Conservation (phyloP, 2,888 invertebrate genomes). For the Acleris holmiana region DNA sequence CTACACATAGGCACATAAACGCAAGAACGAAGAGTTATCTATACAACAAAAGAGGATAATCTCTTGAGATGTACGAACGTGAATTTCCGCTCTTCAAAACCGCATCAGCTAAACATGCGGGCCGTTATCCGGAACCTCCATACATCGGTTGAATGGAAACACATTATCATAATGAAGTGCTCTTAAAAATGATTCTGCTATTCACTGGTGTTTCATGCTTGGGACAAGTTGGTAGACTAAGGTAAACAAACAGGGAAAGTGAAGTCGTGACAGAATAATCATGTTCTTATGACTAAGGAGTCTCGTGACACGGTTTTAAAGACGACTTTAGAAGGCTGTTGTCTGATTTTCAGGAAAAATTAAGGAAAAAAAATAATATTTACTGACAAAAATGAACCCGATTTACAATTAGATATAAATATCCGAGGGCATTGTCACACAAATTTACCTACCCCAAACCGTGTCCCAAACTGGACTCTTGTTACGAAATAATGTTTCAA, state of each 20-base stretch:
- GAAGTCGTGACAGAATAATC: neutral
- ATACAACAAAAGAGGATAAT: constrained; percentile 18
- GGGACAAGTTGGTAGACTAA: neutral
- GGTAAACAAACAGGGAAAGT: neutral
- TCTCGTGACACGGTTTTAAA: neutral
- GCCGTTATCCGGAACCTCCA: constrained; percentile 38
- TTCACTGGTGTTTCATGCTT: constrained; percentile 33
- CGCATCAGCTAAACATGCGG: constrained; percentile 6
- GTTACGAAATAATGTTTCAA: no score
- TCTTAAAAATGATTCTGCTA: constrained; percentile 58
- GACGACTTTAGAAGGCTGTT: neutral
- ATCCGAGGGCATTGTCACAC: no score
- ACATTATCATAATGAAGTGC: constrained; percentile 68
- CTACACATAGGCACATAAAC: no score
- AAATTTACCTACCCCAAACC: no score
- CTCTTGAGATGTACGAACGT: neutral
- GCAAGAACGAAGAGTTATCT: no score
- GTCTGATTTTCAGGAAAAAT: no score
- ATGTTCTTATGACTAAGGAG: neutral
- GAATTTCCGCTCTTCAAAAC: constrained; percentile 13
- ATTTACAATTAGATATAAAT: no score
- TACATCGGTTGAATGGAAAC: constrained; percentile 54
- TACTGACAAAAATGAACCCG: no score
- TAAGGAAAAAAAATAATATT: no score
- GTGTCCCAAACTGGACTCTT: no score